Evolutionary conservation across 2,797 vertebrate species (phyloP).

Genomic region (Pristis pectinata): DNA sequence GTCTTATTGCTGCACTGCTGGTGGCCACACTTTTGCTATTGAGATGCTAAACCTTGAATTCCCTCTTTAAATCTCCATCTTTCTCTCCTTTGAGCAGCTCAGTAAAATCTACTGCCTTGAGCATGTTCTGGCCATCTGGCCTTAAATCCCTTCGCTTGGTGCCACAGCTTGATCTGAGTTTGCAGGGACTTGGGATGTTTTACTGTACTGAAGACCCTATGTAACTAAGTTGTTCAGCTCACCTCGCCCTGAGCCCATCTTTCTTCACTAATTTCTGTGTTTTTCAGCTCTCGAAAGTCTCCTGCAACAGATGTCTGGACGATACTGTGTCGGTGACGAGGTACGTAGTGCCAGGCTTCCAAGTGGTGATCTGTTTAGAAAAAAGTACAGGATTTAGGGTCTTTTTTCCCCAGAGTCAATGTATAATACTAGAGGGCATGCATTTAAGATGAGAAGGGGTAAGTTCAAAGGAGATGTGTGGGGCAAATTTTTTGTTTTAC

Average conservation of each 20-base stretch:
- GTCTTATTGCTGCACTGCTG: not conserved
- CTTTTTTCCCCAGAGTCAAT: no score
- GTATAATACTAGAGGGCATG: no score
- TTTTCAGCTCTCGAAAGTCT: slow-evolving; percentile 78
- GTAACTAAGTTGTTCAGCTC: not conserved
- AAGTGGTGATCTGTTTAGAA: not conserved
- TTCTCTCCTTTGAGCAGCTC: not conserved
- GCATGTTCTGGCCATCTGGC: not conserved
- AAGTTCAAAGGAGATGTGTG: no score
- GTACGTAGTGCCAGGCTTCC: slow-evolving; percentile 53
- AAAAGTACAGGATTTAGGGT: no score
- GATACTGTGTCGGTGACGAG: slow-evolving; percentile 83
- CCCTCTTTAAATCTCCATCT: not conserved
- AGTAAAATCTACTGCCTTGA: not conserved
- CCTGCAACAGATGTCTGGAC: slow-evolving; percentile 74
- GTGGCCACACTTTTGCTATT: not conserved
- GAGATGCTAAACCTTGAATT: not conserved
- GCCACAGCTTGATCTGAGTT: not conserved
- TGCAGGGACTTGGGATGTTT: no score
- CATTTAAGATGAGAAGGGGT: no score
- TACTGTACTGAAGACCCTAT: not conserved
- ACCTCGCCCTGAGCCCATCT: not conserved
- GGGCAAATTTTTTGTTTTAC: no score
- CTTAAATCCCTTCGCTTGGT: not conserved
- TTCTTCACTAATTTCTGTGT: not conserved